Evolutionary conservation across 2,113 vertebrate genomes (phyloP), one percentile per base, ranked within the genome.

Genomic region (Tetrax tetrax): DNA sequence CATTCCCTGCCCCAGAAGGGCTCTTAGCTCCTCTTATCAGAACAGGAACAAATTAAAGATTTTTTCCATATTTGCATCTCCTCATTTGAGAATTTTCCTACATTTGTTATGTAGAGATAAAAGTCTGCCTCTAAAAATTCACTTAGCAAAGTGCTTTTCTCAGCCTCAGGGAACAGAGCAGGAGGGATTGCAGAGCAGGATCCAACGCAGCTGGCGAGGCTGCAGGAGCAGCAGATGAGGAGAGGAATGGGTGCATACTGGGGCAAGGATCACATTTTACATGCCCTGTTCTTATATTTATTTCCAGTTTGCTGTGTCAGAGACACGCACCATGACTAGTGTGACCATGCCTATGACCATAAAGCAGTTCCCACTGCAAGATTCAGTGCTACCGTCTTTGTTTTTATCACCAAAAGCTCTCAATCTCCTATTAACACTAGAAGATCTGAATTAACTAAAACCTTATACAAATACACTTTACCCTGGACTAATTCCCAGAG

Each of bases 371-470:
- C 66, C 53, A 19, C 68, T 51, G 50, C 53, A 96, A 51, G 61
- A 27, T 85, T 83, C 86, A 21, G 54, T 23, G 43, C 45, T 78
- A 77, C 48, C 37, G 25, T 41, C 45, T 80, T 48, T 37, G 78
- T 29, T 85, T 80, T 93, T 90, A 91, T 38, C 63, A 76, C 48
- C 53, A 79, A 41, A 79, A n/a, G 79, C 83, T 83, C 89, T 75
- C 95, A 85, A 77, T 37, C 24, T 10, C 72, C 28, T 77, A 60
- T 83, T 47, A 88, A 94, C 87, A 78, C 35, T 74, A 92, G 38
- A 65, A 75, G 81, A 93, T 89, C 79, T 23, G 66, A 95, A 97
- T 77, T 86, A 93, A 97, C 76, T 83, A 91, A 96, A 96, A 83
- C 70, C 87, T 77, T 41, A 54, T 43, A 93, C 60, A 95, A 95